Conservation (phyloP, 92 coral and sea anemone genomes). For the Anthopleura xanthogrammica region DNA sequence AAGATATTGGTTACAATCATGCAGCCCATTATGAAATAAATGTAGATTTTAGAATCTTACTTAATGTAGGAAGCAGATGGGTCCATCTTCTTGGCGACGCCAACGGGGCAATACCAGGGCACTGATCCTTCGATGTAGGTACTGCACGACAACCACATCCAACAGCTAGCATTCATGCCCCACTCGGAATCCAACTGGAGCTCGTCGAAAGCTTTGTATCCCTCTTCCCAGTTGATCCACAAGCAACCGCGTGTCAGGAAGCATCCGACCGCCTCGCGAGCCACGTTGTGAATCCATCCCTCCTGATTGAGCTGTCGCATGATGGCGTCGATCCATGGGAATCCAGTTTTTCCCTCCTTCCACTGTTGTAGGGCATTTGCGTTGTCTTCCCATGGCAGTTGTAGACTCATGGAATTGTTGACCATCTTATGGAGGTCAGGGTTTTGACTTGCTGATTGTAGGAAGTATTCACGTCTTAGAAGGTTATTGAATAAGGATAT, state of each 20-base stretch:
- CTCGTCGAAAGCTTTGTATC: constrained; percentile 75
- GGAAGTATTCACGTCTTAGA: constrained; percentile 60
- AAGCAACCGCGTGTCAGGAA: constrained; percentile 80
- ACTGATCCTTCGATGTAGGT: constrained; percentile 53
- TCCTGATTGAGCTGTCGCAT: constrained; percentile 69
- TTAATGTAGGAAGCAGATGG: constrained; percentile 67
- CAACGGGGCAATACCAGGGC: constrained; percentile 76
- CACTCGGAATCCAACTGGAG: constrained; percentile 73
- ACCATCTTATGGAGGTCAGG: constrained; percentile 52
- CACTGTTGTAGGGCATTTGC: constrained; percentile 39
- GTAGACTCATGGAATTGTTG: constrained; percentile 57
- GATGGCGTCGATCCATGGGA: constrained; percentile 85
- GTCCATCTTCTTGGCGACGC: constrained; percentile 74
- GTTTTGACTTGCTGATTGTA: constrained; percentile 56
- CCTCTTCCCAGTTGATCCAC: constrained; percentile 82
- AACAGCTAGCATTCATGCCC: constrained; percentile 75
- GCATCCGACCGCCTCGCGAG: constrained; percentile 70
- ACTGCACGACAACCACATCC: constrained; percentile 80
- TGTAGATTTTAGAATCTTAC: constrained; percentile 19
- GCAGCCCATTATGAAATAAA: neutral
- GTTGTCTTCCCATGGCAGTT: constrained; percentile 76
- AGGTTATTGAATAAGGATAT: constrained; percentile 31
- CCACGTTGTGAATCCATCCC: constrained; percentile 72
- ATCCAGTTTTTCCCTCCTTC: constrained; percentile 75
- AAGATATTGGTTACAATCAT: neutral